Evolutionary conservation across 2,797 vertebrate genomes (phyloP), one percentile per base, ranked within the genome.

Genomic region (Macrochelys suwanniensis): DNA sequence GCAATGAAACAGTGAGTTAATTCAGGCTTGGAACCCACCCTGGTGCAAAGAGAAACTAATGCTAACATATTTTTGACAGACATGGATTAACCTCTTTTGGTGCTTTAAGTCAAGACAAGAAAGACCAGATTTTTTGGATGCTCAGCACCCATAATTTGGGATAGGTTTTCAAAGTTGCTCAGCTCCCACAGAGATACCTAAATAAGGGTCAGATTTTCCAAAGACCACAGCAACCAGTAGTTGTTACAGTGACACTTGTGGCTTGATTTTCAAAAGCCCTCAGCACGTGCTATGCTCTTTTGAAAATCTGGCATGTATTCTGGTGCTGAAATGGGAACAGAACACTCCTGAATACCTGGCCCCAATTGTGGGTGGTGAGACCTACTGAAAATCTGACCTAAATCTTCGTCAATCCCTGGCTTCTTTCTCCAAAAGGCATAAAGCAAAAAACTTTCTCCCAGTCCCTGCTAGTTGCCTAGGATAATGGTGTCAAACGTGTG

Each of bases 1-100:
- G 71, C 50, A 50, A 83, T 6, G 10, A 33, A 16, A 85, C 0
- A 0, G 7, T 31, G 15, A 79, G 6, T 8, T 87, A 89, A 81
- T 0, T 3, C 26, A 45, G 5, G 8, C 2, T 16, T 77, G 26
- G 74, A 47, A 49, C 26, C 3, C 50, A 90, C 13, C 16, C 61
- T 65, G 5, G 10, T 42, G 25, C 16, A 80, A 33, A 33, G 88
- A 59, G 37, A 50, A 68, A 65, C 2, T 2, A 87, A 80, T 76
- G n/a, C 74, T 49, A 19, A 83, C 2, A 1, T 45, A 4, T 23
- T 59, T 50, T 51, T 81, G 45, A 4, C 47, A 88, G 37, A 59
- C 49, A 88, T n/a, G 6, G 13, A 77, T 85, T 94, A 92, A 80
- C 21, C 33, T 9, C 19, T 80, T 90, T 76, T 10, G 19, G 77